Conservation (phyloP, 1,140 invertebrate genomes). For the Drosophila sp. region DNA sequence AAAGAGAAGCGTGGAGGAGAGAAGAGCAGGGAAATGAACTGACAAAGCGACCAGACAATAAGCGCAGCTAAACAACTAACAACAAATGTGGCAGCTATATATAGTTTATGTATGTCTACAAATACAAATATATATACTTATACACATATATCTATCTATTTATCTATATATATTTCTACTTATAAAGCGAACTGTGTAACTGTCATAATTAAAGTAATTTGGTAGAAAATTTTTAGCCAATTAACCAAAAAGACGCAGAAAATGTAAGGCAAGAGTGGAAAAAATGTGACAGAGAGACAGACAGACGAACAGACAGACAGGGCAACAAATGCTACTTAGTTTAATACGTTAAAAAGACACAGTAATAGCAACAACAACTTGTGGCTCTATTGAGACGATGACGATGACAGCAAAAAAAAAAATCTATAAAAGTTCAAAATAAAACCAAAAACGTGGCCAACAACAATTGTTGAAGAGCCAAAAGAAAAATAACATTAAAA, state of each 20-base stretch:
- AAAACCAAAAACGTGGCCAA: slow-evolving; percentile 30
- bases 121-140: neutral
- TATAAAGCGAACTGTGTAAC: slow-evolving; percentile 74
- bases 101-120: slow-evolving; percentile 8
- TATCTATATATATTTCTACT: neutral
- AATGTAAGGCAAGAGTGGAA: slow-evolving; percentile 63
- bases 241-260: slow-evolving; percentile 83
- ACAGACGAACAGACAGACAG: slow-evolving; percentile 1
- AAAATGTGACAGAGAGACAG: slow-evolving; percentile 18
- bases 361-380: slow-evolving; percentile 51
- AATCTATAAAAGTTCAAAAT: slow-evolving; percentile 8
- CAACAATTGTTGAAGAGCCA: neutral
- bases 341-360: slow-evolving; percentile 77
- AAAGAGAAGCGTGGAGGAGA: neutral
- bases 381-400: slow-evolving; percentile 46
- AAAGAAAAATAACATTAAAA: slow-evolving; percentile 6
- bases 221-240: slow-evolving; percentile 84
- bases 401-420: slow-evolving; percentile 54
- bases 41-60: slow-evolving; percentile 46
- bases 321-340: slow-evolving; percentile 61
- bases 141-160: too few relatives aligned
- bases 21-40: too few relatives aligned
- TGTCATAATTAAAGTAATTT: slow-evolving; percentile 84
- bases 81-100: slow-evolving; percentile 30
- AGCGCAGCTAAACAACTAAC: slow-evolving; percentile 65